Conservation (phyloP, 2,113 vertebrate genomes). For the Miniopterus natalensis region DNA sequence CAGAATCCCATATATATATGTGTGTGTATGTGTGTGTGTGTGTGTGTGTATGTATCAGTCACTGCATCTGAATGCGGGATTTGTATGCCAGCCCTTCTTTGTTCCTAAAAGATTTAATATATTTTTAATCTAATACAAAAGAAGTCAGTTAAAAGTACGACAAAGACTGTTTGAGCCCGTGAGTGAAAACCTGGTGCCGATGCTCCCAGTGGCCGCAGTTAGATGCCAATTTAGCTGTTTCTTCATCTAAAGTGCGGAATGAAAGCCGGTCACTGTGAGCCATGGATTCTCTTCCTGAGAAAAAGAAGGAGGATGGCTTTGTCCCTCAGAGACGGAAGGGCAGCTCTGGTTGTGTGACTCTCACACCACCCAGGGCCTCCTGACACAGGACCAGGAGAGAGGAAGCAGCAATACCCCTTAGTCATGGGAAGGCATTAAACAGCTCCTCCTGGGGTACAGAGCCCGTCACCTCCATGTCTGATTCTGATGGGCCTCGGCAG, state of each 20-base stretch:
- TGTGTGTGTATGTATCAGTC: not conserved
- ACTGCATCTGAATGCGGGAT: not conserved
- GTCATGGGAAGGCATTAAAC: no score
- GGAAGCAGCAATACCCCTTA: not conserved
- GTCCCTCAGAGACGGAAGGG: not conserved
- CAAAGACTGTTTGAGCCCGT: not conserved
- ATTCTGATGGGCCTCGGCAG: not conserved
- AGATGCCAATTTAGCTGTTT: not conserved
- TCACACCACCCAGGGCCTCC: not conserved
- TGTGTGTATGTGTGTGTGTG: no score
- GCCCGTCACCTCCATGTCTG: not conserved
- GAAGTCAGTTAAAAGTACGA: not conserved
- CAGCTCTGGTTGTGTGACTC: not conserved
- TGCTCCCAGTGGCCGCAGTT: rapidly evolving
- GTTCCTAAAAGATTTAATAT: not conserved
- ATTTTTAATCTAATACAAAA: not conserved
- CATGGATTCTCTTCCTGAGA: not conserved
- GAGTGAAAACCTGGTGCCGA: not conserved
- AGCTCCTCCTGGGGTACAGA: not conserved
- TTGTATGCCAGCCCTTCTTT: not conserved
- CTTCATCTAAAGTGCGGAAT: not conserved
- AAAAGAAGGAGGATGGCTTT: not conserved
- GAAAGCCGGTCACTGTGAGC: not conserved
- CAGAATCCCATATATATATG: not conserved
- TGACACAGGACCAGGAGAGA: not conserved